Evolutionary conservation across 2,888 invertebrate species (phyloP), one percentile per base, ranked within the genome.

Genomic region (Octodonta nipae): DNA sequence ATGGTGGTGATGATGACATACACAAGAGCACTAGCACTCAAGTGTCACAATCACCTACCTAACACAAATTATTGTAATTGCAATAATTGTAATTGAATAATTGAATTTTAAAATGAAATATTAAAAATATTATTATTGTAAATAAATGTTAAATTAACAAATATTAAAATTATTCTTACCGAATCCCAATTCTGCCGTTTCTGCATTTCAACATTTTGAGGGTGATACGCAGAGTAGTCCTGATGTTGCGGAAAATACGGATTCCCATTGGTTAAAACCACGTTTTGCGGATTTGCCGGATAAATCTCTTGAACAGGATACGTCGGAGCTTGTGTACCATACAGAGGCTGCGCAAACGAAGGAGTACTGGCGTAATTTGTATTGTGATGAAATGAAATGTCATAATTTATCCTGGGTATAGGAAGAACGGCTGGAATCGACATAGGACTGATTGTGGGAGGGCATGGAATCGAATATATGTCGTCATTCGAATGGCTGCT

Each of bases 381-480:
- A 33, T 40, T 51, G 2, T 52, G 46, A 35, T 47, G 52, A 34
- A 50, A 58, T 1, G 56, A 50, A 6, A 59, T 51, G 29, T 60
- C 58, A 33, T 56, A 58, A 32, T 55, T 50, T 38, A 57, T 50
- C 13, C 57, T 42, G 3, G 55, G 51, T 32, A 56, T 27, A 47
- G 61, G 40, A 46, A 64, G 49, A 46, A 60, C 50, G 46, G 64
- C 50, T 50, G 45, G 45, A 27, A 50, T 39, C 8, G 45, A 51
- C 15, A 54, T 55, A 5, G 59, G 56, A 43, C 54, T 55, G 6
- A 52, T 51, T 13, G 54, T 51, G 5, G 48, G 43, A 5, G 47
- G 50, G 14, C 53, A 51, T 3, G 48, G 43, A 14, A 51, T 41
- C 5, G 54, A 45, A 41, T 60, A 61, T 35, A 54, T 58, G 24